Conservation (phyloP, 2,797 vertebrate species). For the Paramormyrops hopkinsi region DNA sequence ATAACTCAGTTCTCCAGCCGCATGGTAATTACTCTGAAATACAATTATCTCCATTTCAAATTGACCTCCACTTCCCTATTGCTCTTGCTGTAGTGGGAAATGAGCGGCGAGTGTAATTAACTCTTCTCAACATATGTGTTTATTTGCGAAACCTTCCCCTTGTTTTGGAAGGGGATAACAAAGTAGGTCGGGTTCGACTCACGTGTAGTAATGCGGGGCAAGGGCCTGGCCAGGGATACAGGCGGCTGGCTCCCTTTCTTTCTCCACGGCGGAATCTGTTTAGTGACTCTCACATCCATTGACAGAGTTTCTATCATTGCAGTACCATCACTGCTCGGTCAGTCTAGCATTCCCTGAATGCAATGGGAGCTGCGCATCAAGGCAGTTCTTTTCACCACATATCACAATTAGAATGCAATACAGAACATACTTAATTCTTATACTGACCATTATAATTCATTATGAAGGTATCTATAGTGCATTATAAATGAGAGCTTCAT, state of each 20-base stretch:
- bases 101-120: not conserved
- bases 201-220: not conserved
- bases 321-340: not conserved
- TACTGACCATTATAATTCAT: not conserved
- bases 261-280: not conserved
- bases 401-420: not conserved
- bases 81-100: not conserved
- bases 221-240: not conserved
- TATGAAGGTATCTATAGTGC: not conserved
- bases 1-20: not conserved
- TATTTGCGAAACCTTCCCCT: not conserved
- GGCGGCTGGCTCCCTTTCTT: not conserved
- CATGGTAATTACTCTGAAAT: slow-evolving; percentile 6
- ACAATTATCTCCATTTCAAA: slow-evolving; percentile 12
- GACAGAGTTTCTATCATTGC: not conserved
- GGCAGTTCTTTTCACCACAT: not conserved
- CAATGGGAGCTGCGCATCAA: not conserved
- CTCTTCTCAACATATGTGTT: not conserved
- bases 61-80: not conserved
- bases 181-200: not conserved
- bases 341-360: not conserved
- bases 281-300: not conserved
- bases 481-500: not conserved
- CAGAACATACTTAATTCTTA: not conserved
- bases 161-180: not conserved